Evolutionary conservation across 2,888 invertebrate genomes (phyloP).

Genomic region (Caenorhabditis sp.): DNA sequence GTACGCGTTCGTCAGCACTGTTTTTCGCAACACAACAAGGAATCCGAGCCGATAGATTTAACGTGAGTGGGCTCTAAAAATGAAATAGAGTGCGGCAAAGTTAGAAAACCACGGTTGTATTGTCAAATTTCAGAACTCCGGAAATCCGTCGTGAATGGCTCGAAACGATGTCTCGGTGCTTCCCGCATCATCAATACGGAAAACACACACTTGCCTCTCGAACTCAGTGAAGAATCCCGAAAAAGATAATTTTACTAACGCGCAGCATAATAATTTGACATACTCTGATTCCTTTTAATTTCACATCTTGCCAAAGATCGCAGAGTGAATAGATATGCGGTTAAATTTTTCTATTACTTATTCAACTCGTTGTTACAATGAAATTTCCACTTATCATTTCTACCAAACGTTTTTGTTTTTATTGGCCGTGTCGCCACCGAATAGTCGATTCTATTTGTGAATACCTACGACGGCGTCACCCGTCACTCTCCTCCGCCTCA

Average conservation of each 20-base stretch:
- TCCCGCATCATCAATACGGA: constrained; percentile 54
- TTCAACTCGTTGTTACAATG: too few relatives aligned
- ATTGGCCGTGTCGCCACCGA: neutral
- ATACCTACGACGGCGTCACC: neutral
- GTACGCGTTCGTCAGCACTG: constrained; percentile 55
- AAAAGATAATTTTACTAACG: too few relatives aligned
- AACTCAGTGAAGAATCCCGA: too few relatives aligned
- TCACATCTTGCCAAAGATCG: too few relatives aligned
- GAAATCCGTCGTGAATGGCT: constrained; percentile 53
- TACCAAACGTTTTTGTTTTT: constrained; percentile 2
- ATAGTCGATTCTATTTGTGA: neutral
- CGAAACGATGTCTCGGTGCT: constrained; percentile 49
- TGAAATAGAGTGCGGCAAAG: too few relatives aligned
- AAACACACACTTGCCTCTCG: constrained; percentile 3
- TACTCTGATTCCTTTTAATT: too few relatives aligned
- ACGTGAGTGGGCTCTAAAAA: too few relatives aligned
- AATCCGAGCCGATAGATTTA: constrained; percentile 49
- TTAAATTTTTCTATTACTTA: too few relatives aligned
- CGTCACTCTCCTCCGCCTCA: neutral
- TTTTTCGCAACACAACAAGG: constrained; percentile 35
- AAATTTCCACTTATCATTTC: too few relatives aligned
- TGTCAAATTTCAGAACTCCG: constrained; percentile 50
- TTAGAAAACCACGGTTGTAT: too few relatives aligned
- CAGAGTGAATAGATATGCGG: too few relatives aligned
- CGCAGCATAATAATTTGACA: too few relatives aligned